phyloP scores from a whole-genome alignment of 2,113 vertebrate genomes.

The Eleginops maclovinus region DNA sequence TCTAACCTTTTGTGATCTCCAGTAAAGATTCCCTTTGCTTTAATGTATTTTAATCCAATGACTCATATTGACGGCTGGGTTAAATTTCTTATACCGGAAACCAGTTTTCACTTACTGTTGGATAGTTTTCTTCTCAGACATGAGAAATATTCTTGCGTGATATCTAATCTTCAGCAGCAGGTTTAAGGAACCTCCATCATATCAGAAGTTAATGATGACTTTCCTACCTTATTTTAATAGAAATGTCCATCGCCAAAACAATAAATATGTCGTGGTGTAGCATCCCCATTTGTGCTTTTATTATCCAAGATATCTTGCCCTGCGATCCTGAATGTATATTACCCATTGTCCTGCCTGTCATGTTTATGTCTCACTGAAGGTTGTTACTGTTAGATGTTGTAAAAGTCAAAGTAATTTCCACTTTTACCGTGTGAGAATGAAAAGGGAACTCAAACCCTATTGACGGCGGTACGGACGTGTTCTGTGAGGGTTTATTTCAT shows the following conservation, averaged over 20 bases:
- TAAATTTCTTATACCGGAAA: neutral
- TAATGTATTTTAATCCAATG: neutral
- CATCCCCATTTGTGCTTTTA: slow-evolving; percentile 27
- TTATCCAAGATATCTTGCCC: slow-evolving; percentile 11
- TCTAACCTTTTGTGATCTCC: neutral
- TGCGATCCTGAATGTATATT: neutral
- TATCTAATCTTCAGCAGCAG: neutral
- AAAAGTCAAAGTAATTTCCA: slow-evolving; percentile 28
- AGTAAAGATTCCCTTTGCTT: neutral
- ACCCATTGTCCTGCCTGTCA: slow-evolving; percentile 14
- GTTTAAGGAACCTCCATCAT: neutral
- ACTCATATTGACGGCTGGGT: neutral
- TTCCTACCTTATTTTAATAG: neutral
- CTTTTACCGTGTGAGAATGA: neutral
- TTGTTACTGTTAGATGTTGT: slow-evolving; percentile 20
- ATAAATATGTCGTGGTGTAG: no score
- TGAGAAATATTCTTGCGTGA: neutral
- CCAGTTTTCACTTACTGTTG: neutral
- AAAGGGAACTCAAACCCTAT: neutral
- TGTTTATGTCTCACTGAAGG: slow-evolving; percentile 18
- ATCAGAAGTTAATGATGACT: neutral
- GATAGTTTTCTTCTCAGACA: neutral
- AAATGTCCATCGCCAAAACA: neutral
- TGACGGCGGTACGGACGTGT: neutral
- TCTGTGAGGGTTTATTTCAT: slow-evolving; percentile 18